Evolutionary conservation across 2,113 vertebrate genomes (phyloP), one percentile per base, ranked within the genome.

Genomic region (Rhombomys opimus): DNA sequence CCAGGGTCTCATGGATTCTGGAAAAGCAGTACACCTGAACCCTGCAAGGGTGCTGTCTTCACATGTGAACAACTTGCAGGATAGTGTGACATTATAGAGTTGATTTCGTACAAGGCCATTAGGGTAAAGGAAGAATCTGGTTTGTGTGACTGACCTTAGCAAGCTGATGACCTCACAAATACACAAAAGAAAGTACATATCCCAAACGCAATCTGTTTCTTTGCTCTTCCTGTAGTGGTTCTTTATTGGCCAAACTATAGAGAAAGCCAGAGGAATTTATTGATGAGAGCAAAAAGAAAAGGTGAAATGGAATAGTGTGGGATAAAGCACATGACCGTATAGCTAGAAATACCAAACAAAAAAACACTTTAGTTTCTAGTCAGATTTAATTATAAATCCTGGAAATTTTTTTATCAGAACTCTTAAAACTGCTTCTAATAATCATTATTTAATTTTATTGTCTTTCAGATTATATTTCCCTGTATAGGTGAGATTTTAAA

Each of bases 381-480:
- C 77, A 91, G 35, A 22, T 7, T 73, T 91, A 86, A 70, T 84
- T 52, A 65, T 67, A 12, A 92, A 3, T 5, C 20, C 22, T 76
- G 57, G 11, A 1, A 54, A 54, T 22, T 5, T 88, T 88, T 91
- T 85, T 12, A 95, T 12, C 82, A 41, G 4, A 70, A 93, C 14
- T 68, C 8, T 59, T 13, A 75, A 92, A 95, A 32, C 7, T 54
- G 5, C 59, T 78, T 61, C 68, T 75, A 35, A 61, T 80, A 89
- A 65, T 89, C 82, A 72, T 50, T 94, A n/a, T 59, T 95, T 54
- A 41, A 87, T 4, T 63, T 32, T 94, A 2, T 10, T 91, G 38
- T 78, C 88, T 18, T 89, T 90, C 57, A 63, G 35, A 50, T 86
- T 93, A 5, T 86, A 10, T 38, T 38, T 87, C 2, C 2, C 20